Evolutionary conservation across 2,113 vertebrate species (phyloP), one percentile per base, ranked within the genome.

Genomic region (Ranitomeya imitator): DNA sequence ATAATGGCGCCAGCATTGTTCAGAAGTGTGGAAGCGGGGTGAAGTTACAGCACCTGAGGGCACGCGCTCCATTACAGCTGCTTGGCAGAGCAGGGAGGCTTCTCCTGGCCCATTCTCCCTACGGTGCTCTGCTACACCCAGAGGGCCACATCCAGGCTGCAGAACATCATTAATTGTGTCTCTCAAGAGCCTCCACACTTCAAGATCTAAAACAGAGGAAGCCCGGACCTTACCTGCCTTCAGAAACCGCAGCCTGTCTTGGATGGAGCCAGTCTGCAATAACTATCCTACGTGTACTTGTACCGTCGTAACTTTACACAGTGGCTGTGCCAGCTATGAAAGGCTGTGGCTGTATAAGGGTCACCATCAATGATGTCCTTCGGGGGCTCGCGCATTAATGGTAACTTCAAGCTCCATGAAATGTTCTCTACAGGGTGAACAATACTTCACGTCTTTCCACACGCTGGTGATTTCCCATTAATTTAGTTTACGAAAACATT

Each of bases 151-250:
- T 88, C 54, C 78, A 88, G 86, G 83, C 86, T 88, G 79, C 86
- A 88, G 61, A 88, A 88, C 86, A 88, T 71, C 79, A 82, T 88
- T 88, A 88, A 88, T 82, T 82, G 86, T 57, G 69, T 88, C 65
- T 80, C 86, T 82, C 79, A 82, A 87, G 86, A 87, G 55, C 59
- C 55, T 79, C 65, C 77, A 74, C 86, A 82, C 67, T 60, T 88
- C 65, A 88, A 88, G 79, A 88, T 74, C 73, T 82, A 82, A 59
- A 82, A 73, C 12, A 74, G 12, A 21, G 55, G 74, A 82, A 45
- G 54, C 79, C 51, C 51, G 51, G 65, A 82, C 81, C 79, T 88
- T 87, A 87, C 86, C 86, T 87, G 86, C 52, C 86, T 87, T 8
- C 79, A 80, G 77, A 87, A 79, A 87, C 86, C 86, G 12, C 85